Conservation (phyloP, 2,113 vertebrate genomes). For the Hippocampus zosterae region DNA sequence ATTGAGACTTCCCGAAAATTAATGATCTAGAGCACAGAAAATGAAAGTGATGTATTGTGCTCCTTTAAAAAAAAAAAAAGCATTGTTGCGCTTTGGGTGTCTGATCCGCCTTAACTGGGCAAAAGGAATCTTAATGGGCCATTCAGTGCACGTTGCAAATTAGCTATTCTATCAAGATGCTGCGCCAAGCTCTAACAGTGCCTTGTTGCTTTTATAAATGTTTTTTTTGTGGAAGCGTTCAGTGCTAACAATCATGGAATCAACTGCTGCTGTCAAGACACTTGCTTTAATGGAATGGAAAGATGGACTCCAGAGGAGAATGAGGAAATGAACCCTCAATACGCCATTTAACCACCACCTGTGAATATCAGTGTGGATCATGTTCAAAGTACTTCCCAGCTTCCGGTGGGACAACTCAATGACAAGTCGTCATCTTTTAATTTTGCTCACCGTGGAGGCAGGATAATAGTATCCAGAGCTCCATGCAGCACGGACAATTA, state of each 20-base stretch:
- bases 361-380: slow-evolving; percentile 18
- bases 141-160: slow-evolving; percentile 18
- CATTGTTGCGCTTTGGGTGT: slow-evolving; percentile 16
- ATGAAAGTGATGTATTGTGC: slow-evolving; percentile 13
- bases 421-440: slow-evolving; percentile 27
- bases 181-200: slow-evolving; percentile 29
- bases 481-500: slow-evolving; percentile 4
- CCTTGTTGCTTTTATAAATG: slow-evolving; percentile 15
- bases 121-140: slow-evolving; percentile 26
- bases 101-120: slow-evolving; percentile 9
- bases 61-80: slow-evolving; percentile 14
- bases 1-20: slow-evolving; percentile 30
- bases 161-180: slow-evolving; percentile 13
- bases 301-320: not conserved
- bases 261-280: slow-evolving; percentile 5
- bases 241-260: slow-evolving; percentile 18
- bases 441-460: slow-evolving; percentile 25
- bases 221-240: slow-evolving; percentile 31
- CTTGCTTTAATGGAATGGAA: slow-evolving; percentile 12
- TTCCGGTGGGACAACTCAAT: slow-evolving; percentile 11
- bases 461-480: slow-evolving; percentile 28
- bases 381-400: slow-evolving; percentile 15
- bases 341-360: not conserved
- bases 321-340: slow-evolving; percentile 14
- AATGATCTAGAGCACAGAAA: slow-evolving; percentile 22